Conservation (phyloP, 2,888 invertebrate species). For the Lithophane semibrunnea region DNA sequence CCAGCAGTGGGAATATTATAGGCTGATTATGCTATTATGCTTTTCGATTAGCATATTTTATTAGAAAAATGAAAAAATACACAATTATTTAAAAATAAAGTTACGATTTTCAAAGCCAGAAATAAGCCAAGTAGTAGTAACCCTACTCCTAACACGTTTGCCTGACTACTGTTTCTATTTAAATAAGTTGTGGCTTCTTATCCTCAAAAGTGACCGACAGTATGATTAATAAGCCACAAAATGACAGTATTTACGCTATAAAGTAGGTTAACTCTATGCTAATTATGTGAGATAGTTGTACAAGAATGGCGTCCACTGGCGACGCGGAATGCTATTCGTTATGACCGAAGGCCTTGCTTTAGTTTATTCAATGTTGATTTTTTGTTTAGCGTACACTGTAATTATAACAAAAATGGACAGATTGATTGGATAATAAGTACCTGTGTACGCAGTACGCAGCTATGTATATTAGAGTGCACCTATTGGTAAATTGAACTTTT, state of each 20-base stretch:
- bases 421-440: slow-evolving; percentile 39
- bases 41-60: not conserved
- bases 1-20: too few species aligned
- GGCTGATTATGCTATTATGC: too few species aligned
- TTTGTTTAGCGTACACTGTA: slow-evolving; percentile 49
- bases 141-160: not conserved
- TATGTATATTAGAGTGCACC: not conserved
- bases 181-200: slow-evolving; percentile 25
- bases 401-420: slow-evolving; percentile 50
- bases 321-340: slow-evolving; percentile 65
- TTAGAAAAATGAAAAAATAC: not conserved
- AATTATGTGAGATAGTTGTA: slow-evolving; percentile 73
- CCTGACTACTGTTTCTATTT: slow-evolving; percentile 5
- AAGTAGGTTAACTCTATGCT: slow-evolving; percentile 72
- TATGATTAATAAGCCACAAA: slow-evolving; percentile 57
- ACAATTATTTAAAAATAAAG: not conserved
- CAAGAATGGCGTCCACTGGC: slow-evolving; percentile 67
- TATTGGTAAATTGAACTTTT: slow-evolving; percentile 1
- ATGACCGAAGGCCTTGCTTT: slow-evolving; percentile 66
- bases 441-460: not conserved
- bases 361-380: slow-evolving; percentile 63
- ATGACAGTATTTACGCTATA: slow-evolving; percentile 60
- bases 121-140: too few species aligned
- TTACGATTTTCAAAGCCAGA: too few species aligned
- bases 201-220: slow-evolving; percentile 21